Evolutionary conservation across 2,797 vertebrate species (phyloP).

Genomic region (Enteromius paludinosus): DNA sequence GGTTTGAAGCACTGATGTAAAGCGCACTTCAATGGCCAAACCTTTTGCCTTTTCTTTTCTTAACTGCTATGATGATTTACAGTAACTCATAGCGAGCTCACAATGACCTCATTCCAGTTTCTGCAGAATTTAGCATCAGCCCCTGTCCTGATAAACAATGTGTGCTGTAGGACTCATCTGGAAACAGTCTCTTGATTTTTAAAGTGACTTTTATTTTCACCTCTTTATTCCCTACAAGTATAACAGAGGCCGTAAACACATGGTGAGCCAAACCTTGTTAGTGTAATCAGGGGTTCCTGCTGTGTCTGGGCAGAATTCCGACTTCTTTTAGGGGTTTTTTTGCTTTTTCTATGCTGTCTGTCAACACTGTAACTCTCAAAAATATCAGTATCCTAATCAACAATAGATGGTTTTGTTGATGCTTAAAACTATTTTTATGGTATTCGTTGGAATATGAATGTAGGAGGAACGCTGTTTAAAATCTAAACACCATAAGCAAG

Average conservation of each 20-base stretch:
- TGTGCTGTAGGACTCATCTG: slow-evolving; percentile 60
- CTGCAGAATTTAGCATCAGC: slow-evolving; percentile 15
- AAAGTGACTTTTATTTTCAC: slow-evolving; percentile 64
- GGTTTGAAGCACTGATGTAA: slow-evolving; percentile 35
- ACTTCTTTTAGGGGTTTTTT: slow-evolving; percentile 46
- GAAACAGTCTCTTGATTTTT: slow-evolving; percentile 66
- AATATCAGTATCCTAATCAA: slow-evolving; percentile 47
- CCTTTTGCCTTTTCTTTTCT: slow-evolving; percentile 42
- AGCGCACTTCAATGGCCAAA: slow-evolving; percentile 23
- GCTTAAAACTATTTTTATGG: slow-evolving; percentile 60
- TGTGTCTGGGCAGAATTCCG: slow-evolving; percentile 42
- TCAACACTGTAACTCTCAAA: slow-evolving; percentile 56
- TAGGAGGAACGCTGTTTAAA: slow-evolving; percentile 61
- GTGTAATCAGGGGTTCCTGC: slow-evolving; percentile 51
- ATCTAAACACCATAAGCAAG: slow-evolving; percentile 63
- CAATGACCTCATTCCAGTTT: slow-evolving; percentile 43
- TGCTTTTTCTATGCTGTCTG: slow-evolving; percentile 49
- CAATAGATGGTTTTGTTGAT: slow-evolving; percentile 53
- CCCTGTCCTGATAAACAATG: slow-evolving; percentile 43
- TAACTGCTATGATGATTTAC: slow-evolving; percentile 36
- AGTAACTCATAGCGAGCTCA: slow-evolving; percentile 28
- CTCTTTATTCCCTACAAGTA: slow-evolving; percentile 29
- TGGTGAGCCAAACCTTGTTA: slow-evolving; percentile 50
- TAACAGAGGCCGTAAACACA: slow-evolving; percentile 50
- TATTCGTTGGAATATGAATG: slow-evolving; percentile 68